Conservation (phyloP, 2,113 vertebrate genomes). For the Jaculus jaculus region DNA sequence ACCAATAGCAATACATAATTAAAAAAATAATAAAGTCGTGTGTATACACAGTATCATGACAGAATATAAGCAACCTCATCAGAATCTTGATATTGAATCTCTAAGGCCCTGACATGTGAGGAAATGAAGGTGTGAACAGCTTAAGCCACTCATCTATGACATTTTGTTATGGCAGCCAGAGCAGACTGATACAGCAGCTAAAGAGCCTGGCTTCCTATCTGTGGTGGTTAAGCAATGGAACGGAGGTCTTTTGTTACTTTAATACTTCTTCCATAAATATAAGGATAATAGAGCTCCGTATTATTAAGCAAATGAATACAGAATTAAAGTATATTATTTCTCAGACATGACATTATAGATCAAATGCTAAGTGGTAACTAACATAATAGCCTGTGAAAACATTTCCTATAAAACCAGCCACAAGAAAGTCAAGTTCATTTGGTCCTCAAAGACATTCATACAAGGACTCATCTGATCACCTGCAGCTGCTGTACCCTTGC, state of each 20-base stretch:
- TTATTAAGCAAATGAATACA: neutral
- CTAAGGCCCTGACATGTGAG: neutral
- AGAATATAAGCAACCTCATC: neutral
- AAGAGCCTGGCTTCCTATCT: neutral
- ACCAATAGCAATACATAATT: no score
- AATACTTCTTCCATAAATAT: neutral
- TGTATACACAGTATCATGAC: neutral
- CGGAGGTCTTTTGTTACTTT: neutral
- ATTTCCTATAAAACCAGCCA: neutral
- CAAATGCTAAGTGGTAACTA: conserved; percentile 10
- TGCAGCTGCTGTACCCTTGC: neutral
- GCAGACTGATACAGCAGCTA: neutral
- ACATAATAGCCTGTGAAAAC: neutral
- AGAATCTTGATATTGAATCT: neutral
- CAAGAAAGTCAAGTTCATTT: neutral
- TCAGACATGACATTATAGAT: neutral
- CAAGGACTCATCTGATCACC: neutral
- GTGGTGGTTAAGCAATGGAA: neutral
- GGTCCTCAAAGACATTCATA: neutral
- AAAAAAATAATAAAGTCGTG: neutral
- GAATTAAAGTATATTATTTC: no score
- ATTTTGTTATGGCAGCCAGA: neutral
- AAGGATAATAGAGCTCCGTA: neutral
- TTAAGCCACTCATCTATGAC: neutral
- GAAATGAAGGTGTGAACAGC: neutral